These are phyloP conservation scores for Dicrurus megarhynchus DNA, from an alignment of 2,113 vertebrate species.

Conservation along the genomic window DNA sequence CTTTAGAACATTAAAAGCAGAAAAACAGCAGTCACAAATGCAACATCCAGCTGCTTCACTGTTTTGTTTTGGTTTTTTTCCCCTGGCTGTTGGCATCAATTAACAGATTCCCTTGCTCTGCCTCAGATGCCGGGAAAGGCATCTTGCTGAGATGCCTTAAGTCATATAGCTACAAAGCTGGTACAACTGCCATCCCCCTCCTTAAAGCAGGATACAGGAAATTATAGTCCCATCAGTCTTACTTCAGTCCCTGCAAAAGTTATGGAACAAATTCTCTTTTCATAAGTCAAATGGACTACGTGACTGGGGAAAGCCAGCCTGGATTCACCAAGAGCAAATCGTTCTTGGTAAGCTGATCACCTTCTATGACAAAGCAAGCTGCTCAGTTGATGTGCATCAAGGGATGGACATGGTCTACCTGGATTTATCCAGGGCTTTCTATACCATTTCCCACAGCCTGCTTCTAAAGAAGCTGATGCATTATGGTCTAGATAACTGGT, in stretches of 20 bases:
- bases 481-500: background rate
- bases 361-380: background rate
- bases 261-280: background rate
- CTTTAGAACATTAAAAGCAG: background rate
- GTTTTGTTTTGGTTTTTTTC: background rate
- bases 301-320: background rate
- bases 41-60: background rate
- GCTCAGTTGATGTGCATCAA: background rate
- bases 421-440: background rate
- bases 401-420: no score
- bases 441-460: background rate
- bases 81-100: background rate
- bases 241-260: background rate
- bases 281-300: rapidly evolving
- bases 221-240: background rate
- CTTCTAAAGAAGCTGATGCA: background rate
- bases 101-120: background rate
- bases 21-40: background rate
- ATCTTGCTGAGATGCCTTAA: background rate
- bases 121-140: background rate
- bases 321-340: background rate
- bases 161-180: background rate
- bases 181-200: background rate
- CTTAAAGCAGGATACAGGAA: background rate
- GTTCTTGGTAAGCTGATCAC: rapidly evolving